Evolutionary conservation across 2,888 invertebrate genomes (phyloP).

Genomic region (Zygothrica quintamaculata): DNA sequence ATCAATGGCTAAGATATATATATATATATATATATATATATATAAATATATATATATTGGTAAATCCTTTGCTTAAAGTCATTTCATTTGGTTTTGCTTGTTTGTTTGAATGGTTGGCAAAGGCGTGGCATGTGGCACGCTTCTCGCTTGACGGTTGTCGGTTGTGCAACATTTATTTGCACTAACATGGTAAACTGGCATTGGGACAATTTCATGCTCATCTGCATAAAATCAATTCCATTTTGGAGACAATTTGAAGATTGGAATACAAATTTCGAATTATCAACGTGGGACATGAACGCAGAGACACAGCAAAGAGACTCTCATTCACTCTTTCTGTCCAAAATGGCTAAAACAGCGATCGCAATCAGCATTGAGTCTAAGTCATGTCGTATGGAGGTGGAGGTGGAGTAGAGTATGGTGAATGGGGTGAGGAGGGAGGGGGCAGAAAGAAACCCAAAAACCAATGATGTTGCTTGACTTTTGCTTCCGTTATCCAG

Average conservation of each 20-base stretch:
- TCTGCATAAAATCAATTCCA: slow-evolving; percentile 85
- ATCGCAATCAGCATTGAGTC: slow-evolving; percentile 78
- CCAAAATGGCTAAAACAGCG: slow-evolving; percentile 60
- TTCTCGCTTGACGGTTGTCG: slow-evolving; percentile 18
- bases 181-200: slow-evolving; percentile 77
- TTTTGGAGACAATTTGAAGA: slow-evolving; percentile 85
- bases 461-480: slow-evolving; percentile 32
- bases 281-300: slow-evolving; percentile 80
- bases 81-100: not conserved
- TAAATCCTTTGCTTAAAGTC: slow-evolving; percentile 11
- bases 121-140: slow-evolving; percentile 52
- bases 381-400: too few relatives aligned
- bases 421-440: not conserved
- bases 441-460: not conserved
- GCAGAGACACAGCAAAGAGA: slow-evolving; percentile 24
- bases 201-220: slow-evolving; percentile 84
- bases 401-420: too few relatives aligned
- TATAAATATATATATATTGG: too few relatives aligned
- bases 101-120: not conserved
- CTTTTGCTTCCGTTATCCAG: slow-evolving; percentile 27
- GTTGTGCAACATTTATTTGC: slow-evolving; percentile 73
- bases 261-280: slow-evolving; percentile 85
- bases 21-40: too few relatives aligned
- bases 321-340: slow-evolving; percentile 23
- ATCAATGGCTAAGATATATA: too few relatives aligned